Base-by-base conservation (phyloP, 2,888 invertebrate genomes). In the Lydus trimaculatus region DNA sequence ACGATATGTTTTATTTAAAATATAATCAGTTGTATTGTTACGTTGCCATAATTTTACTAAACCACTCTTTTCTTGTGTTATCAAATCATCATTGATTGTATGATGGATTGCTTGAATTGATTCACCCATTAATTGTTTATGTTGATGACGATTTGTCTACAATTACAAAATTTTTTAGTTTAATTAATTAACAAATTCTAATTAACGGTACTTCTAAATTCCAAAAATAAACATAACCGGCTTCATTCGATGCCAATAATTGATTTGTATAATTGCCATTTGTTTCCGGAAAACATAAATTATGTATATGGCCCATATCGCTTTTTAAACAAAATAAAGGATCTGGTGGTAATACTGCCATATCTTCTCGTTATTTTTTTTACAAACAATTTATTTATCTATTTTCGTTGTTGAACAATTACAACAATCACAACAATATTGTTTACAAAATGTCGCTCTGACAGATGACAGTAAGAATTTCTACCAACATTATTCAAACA, bases 141-240 rank as follows among this genome's bases (percentile, higher is more conserved):
- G 87, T 74, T 89, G 88, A 73, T 91, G 88, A 76, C 94, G 88
- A 83, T 92, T 92, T 63, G 90, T 92, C 93, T 94, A 84, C 31
- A 89, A 89, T 48, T 20, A 72, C 68, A 67, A 70, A 3, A 58
- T 23, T 8, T 60, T 17, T 39, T 31, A n/a, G 48, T 15, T 2
- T 20, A 15, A 56, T 64, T 63, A 56, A 43, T 60, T n/a, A n/a
- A 28, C n/a, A n/a, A n/a, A n/a, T n/a, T n/a, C n/a, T n/a, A n/a
- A n/a, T n/a, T n/a, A n/a, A n/a, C n/a, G n/a, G n/a, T 86, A 94
- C 94, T 88, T 91, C 90, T 83, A 94, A 87, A 86, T 94, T 91
- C 92, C 93, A 94, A 81, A 92, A 89, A 84, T 92, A 91, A 76
- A 94, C 89, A 79, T 87, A 89, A 76, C 94, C 94, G 82, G 89